These are phyloP conservation scores for Falcaria lacertinaria DNA, from an alignment of 2,888 invertebrate genomes.

Conservation along the genomic window DNA sequence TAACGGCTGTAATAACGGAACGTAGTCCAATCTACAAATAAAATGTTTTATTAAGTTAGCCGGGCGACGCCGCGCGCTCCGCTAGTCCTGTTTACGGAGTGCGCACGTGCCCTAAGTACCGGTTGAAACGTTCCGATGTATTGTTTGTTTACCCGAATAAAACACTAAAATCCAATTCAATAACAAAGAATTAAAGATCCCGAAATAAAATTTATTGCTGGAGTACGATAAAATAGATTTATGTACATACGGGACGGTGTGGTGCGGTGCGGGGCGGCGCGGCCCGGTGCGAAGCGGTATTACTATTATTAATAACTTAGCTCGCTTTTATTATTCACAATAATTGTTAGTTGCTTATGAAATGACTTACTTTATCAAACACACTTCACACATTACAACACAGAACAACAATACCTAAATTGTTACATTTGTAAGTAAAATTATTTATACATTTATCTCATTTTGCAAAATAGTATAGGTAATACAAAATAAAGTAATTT, in stretches of 20 bases:
- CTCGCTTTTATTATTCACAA: background rate
- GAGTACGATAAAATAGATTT: slow-evolving; percentile 79
- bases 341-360: too few species aligned
- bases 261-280: slow-evolving; percentile 18
- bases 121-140: slow-evolving; percentile 67
- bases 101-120: slow-evolving; percentile 73
- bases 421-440: too few species aligned
- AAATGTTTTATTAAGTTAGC: slow-evolving; percentile 67
- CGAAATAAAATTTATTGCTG: slow-evolving; percentile 79
- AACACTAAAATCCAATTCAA: slow-evolving; percentile 80
- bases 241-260: slow-evolving; percentile 56
- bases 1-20: slow-evolving; percentile 55
- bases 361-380: too few species aligned
- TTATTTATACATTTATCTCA: too few species aligned
- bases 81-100: slow-evolving; percentile 55
- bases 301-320: background rate
- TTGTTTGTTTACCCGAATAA: slow-evolving; percentile 80
- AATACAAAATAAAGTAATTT: too few species aligned
- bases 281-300: slow-evolving; percentile 9
- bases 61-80: slow-evolving; percentile 52
- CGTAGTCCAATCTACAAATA: slow-evolving; percentile 65
- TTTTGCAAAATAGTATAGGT: too few species aligned
- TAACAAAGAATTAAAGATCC: slow-evolving; percentile 81
- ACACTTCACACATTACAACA: too few species aligned
- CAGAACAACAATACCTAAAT: too few species aligned